Evolutionary conservation across 2,888 invertebrate species (phyloP), one percentile per base, ranked within the genome.

Genomic region (Galerucella pusilla): DNA sequence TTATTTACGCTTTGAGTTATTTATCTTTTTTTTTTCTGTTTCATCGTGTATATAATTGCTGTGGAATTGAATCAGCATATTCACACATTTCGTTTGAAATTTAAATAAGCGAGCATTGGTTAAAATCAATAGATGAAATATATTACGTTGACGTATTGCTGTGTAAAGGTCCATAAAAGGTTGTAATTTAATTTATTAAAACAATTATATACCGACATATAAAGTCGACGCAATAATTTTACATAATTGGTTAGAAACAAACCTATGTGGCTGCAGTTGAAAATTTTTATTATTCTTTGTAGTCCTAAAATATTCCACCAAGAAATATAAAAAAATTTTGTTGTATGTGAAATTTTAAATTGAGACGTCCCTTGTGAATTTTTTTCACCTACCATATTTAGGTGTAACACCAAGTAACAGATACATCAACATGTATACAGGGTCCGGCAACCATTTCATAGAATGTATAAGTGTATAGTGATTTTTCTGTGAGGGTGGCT

Each of bases 211-310:
- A 64, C 52, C 42, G 69, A 52, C 72, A 61, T 59, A 59, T 68
- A 75, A 64, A 70, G 63, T 75, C 75, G 46, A 69, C 70, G 68
- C 68, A 72, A 68, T 71, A 70, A 74, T 72, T 72, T 65, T 68
- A 74, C 64, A 67, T 74, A 69, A 77, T 74, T 72, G 74, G 64
- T 65, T 65, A 71, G 72, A 75, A 20, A 72, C 71, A 74, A 77
- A 75, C 64, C 74, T 35, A 52, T 57, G 74, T 71, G 16, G 57
- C 20, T 57, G 57, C 57, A 20, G 5, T 16, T 57, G 9, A 57
- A 57, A 57, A n/a, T 10, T n/a, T 16, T 16, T 57, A 57, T 57
- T 42, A 42, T 42, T 42, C 35, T 42, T 49, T 1, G 49, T 14
- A 3, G 14, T 49, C 12, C 49, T 11, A 14, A 49, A 49, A 49